phyloP scores from a whole-genome alignment of 2,797 vertebrate species.

The Falco naumanni region DNA sequence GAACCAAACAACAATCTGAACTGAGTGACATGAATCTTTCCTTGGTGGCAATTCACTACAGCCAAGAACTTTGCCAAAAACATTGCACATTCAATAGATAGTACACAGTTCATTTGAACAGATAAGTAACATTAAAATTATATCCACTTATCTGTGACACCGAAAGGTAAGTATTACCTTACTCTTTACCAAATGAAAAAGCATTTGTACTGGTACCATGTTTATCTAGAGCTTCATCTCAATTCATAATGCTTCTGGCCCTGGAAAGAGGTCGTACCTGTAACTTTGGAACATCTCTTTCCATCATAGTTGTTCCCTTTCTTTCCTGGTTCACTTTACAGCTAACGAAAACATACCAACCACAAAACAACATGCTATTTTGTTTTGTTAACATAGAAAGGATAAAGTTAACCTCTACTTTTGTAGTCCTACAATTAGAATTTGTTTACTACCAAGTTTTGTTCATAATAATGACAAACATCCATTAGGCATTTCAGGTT shows the following conservation, averaged over 20 bases:
- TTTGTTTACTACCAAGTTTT: neutral
- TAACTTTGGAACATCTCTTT: neutral
- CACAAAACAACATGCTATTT: neutral
- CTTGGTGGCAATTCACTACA: neutral
- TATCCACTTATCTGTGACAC: neutral
- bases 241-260: neutral
- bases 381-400: neutral
- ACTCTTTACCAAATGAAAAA: neutral
- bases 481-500: neutral
- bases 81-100: neutral
- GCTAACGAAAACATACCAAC: neutral
- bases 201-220: neutral
- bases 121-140: neutral
- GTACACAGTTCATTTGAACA: neutral
- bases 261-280: neutral
- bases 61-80: neutral
- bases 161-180: neutral
- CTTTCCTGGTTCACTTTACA: neutral
- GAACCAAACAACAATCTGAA: neutral
- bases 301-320: neutral
- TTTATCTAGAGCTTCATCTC: neutral
- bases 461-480: neutral
- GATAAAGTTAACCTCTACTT: neutral
- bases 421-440: neutral
- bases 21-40: neutral